Evolutionary conservation across 2,797 vertebrate species (phyloP), one percentile per base, ranked within the genome.

Genomic region (Smutsia gigantea): DNA sequence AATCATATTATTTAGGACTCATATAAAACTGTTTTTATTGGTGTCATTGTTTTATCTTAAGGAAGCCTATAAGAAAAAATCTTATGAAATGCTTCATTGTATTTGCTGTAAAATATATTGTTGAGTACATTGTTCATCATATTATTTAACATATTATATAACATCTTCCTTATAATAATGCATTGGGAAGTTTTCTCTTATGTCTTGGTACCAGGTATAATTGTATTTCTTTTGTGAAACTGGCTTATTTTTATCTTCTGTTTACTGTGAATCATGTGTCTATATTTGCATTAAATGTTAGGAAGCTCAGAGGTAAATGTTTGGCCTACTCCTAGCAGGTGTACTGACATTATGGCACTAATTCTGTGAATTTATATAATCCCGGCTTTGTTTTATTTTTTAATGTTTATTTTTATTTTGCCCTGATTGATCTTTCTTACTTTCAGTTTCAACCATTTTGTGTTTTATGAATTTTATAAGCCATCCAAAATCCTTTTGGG

Each of bases 401-500:
- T 27, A 57, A 25, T 14, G 9, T 79, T 78, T 87, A 89, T 77
- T 72, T 94, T 82, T 97, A 86, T 71, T 93, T 87, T 93, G 17
- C 9, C 9, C 53, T 75, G 57, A 64, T 46, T 90, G 11, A 90
- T 88, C 37, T 42, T 51, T 11, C 12, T 82, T 81, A 59, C 14
- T 75, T 87, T 96, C 69, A 51, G 6, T 74, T 94, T 75, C 64
- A 74, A 59, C 27, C 19, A 3, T 55, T 90, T 81, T 53, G 5
- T 93, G 14, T 25, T 68, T 7, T 61, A 42, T 66, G 13, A 77
- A 92, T 94, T 88, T 94, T 87, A 18, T 66, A 87, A 90, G 8
- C 12, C 31, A 90, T 75, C 19, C 46, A 64, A 49, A 95, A 93
- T 79, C 2, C 3, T 93, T 92, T 83, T 31, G 19, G 27, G 55